Evolutionary conservation across 2,113 vertebrate species (phyloP).

Genomic region (Tetraodon nigroviridis): DNA sequence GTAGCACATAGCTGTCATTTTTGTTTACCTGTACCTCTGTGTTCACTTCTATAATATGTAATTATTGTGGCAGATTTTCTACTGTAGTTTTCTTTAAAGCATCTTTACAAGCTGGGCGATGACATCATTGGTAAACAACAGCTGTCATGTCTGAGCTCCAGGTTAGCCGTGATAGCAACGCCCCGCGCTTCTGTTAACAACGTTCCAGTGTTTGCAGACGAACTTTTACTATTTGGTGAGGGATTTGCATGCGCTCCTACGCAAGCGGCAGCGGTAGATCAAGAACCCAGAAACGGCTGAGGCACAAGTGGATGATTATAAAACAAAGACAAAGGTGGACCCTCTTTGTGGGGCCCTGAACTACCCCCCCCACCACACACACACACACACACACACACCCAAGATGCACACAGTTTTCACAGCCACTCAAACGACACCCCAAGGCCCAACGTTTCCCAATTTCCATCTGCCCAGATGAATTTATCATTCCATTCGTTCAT

Average conservation of each 20-base stretch:
- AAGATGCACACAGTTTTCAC: constrained; percentile 44
- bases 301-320: constrained; percentile 42
- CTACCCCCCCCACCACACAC: constrained; percentile 19
- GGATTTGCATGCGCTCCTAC: constrained; percentile 16
- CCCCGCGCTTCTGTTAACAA: constrained; percentile 5
- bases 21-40: not conserved
- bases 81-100: not conserved
- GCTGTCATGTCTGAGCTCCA: not conserved
- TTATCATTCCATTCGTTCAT: constrained; percentile 50
- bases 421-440: constrained; percentile 48
- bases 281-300: constrained; percentile 48
- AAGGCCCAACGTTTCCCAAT: constrained; percentile 44
- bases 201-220: constrained; percentile 18
- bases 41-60: constrained; percentile 3
- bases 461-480: constrained; percentile 57
- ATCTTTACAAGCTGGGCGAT: not conserved
- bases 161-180: constrained; percentile 9
- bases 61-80: not conserved
- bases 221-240: constrained; percentile 31
- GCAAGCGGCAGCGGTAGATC: constrained; percentile 25
- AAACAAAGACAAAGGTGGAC: constrained; percentile 45
- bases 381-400: constrained; percentile 18
- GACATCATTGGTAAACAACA: not conserved
- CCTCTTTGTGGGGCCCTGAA: constrained; percentile 48
- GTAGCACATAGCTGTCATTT: not conserved